A percentile compares a stretch with the other conserved stretches of the same genome.
Conservation (phyloP, 2,888 invertebrate genomes). For the Heptascelio sp. region DNA sequence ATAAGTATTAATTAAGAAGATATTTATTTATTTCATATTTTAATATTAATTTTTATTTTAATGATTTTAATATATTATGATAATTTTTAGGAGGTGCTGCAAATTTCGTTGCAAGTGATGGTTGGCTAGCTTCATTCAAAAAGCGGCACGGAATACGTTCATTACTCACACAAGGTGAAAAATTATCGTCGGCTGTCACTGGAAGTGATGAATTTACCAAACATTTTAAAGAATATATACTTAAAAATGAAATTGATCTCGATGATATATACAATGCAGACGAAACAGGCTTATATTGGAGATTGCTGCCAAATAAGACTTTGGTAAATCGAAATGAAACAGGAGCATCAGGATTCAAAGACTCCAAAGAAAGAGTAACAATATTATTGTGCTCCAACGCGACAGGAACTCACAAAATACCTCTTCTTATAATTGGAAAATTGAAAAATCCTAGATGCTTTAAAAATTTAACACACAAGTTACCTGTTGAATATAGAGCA, state of each 20-base stretch:
- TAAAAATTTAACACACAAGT: not conserved
- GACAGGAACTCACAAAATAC: slow-evolving; percentile 19
- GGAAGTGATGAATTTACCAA: not conserved
- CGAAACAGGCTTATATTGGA: slow-evolving; percentile 23
- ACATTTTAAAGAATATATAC: not conserved
- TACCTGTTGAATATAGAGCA: slow-evolving; percentile 11
- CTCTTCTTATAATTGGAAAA: slow-evolving; percentile 4
- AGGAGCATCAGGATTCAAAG: not conserved
- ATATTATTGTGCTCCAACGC: slow-evolving; percentile 33
- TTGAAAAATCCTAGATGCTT: slow-evolving; percentile 14
- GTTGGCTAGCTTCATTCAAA: slow-evolving; percentile 8
- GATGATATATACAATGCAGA: slow-evolving; percentile 16
- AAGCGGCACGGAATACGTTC: slow-evolving; percentile 2
- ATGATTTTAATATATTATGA: not conserved
- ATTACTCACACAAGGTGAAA: slow-evolving; percentile 1
- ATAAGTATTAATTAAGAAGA: too few relatives aligned
- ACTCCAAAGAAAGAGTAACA: slow-evolving; percentile 23
- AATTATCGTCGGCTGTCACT: not conserved
- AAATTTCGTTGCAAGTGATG: slow-evolving; percentile 9
- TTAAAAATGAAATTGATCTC: slow-evolving; percentile 26
- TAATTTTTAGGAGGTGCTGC: slow-evolving; percentile 13
- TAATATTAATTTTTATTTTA: too few relatives aligned
- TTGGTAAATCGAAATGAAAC: slow-evolving; percentile 10
- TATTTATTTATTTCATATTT: too few relatives aligned
- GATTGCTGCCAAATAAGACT: not conserved